Conservation (phyloP, 2,113 vertebrate species). For the Cyanoliseus patagonus region DNA sequence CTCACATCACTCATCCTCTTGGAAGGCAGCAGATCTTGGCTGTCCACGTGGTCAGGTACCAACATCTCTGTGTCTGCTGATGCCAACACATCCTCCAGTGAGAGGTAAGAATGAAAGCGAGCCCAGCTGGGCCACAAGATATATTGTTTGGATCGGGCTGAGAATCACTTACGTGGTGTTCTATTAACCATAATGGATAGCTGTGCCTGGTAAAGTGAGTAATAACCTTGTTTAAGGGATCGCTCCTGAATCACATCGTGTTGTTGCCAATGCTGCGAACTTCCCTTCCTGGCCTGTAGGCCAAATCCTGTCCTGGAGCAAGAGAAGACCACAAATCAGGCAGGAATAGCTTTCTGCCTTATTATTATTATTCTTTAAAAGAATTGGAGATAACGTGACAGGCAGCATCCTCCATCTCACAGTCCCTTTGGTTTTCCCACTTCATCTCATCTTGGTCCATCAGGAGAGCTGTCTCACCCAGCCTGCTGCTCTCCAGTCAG, state of each 20-base stretch:
- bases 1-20: neutral
- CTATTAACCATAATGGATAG: constrained; percentile 69
- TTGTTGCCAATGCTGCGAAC: constrained; percentile 36
- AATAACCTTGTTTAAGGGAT: constrained; percentile 54
- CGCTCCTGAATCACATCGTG: neutral
- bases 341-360: neutral
- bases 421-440: neutral
- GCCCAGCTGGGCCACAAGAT: constrained; percentile 20
- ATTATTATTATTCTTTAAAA: neutral
- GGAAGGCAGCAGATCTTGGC: neutral
- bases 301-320: constrained; percentile 27
- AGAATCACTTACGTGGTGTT: constrained; percentile 57
- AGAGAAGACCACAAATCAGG: neutral
- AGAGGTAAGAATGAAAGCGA: constrained; percentile 4
- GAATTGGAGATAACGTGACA: neutral
- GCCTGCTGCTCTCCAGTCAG: neutral
- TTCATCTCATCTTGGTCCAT: neutral
- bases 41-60: neutral
- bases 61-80: neutral
- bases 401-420: neutral
- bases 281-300: neutral
- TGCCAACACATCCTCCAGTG: neutral
- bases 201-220: constrained; percentile 49
- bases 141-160: constrained; percentile 35
- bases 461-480: neutral